These are phyloP conservation scores for Philantomba maxwellii DNA, from an alignment of 2,113 vertebrate species.

Conservation along the genomic window DNA sequence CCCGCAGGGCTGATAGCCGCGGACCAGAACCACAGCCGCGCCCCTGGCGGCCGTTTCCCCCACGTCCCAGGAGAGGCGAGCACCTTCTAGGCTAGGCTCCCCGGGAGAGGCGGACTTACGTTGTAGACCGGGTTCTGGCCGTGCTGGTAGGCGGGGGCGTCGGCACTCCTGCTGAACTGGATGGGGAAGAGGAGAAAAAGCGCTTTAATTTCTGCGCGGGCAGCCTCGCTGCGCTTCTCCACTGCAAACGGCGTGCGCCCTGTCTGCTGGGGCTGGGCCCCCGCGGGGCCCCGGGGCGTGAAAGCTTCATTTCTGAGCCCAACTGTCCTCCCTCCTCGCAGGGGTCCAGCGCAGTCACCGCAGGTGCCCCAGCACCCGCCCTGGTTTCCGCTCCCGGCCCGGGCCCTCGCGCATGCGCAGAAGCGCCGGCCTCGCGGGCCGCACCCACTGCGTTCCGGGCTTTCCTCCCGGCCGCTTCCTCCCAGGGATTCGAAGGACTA, in stretches of 20 bases:
- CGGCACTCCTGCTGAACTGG: slow-evolving; percentile 38
- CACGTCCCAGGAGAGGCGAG: background rate
- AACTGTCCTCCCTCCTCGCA: rapidly evolving
- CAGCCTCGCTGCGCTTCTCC: background rate
- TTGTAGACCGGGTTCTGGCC: slow-evolving; percentile 49
- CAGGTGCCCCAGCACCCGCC: rapidly evolving
- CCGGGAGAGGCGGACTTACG: background rate
- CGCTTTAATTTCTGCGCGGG: background rate
- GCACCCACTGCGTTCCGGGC: no score
- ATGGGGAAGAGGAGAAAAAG: background rate
- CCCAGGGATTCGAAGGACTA: background rate
- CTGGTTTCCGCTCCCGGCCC: rapidly evolving
- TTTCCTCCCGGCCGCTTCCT: background rate
- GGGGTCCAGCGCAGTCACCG: rapidly evolving
- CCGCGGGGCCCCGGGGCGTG: background rate
- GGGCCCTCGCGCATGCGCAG: background rate
- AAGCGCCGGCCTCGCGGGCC: background rate
- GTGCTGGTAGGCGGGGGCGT: background rate
- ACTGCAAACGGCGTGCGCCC: background rate
- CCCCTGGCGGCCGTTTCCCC: background rate
- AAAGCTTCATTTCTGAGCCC: background rate
- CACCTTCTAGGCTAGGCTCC: background rate
- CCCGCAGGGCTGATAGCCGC: background rate
- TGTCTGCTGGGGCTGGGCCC: background rate
- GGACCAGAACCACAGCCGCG: no score